These are phyloP conservation scores for Albula glossodonta DNA, from an alignment of 2,113 vertebrate species.

Conservation along the genomic window DNA sequence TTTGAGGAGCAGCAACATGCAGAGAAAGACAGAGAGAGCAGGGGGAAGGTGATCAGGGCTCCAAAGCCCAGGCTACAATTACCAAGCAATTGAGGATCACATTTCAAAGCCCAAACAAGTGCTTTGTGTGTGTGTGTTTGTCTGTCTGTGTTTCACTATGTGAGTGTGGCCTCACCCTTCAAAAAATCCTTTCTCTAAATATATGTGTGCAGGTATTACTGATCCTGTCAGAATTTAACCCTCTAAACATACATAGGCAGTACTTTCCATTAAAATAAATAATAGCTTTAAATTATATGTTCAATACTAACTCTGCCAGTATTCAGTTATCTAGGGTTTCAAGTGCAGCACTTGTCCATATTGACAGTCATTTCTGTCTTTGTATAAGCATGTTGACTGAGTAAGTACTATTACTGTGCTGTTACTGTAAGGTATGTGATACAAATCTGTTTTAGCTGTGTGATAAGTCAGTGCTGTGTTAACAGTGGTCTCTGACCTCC, in stretches of 20 bases:
- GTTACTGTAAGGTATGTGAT: neutral
- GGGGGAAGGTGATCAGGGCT: neutral
- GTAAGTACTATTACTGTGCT: neutral
- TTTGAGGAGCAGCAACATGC: neutral
- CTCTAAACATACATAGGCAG: too few species aligned
- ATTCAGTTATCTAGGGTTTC: neutral
- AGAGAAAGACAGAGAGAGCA: neutral
- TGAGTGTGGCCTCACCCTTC: neutral
- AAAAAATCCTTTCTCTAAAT: too few species aligned
- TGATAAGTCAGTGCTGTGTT: neutral
- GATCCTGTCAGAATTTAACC: too few species aligned
- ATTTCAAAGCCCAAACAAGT: neutral
- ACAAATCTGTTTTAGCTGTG: neutral
- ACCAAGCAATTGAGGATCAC: neutral
- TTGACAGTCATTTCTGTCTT: neutral
- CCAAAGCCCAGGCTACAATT: neutral
- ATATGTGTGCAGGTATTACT: too few species aligned
- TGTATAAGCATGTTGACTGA: neutral
- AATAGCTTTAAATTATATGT: too few species aligned
- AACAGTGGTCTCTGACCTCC: neutral
- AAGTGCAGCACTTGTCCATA: neutral
- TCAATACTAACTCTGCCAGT: too few species aligned
- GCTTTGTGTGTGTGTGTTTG: slow-evolving; percentile 16
- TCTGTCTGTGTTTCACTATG: neutral
- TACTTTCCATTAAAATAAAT: too few species aligned